Conservation (phyloP, 2,797 vertebrate genomes). For the Brachymystax lenok region DNA sequence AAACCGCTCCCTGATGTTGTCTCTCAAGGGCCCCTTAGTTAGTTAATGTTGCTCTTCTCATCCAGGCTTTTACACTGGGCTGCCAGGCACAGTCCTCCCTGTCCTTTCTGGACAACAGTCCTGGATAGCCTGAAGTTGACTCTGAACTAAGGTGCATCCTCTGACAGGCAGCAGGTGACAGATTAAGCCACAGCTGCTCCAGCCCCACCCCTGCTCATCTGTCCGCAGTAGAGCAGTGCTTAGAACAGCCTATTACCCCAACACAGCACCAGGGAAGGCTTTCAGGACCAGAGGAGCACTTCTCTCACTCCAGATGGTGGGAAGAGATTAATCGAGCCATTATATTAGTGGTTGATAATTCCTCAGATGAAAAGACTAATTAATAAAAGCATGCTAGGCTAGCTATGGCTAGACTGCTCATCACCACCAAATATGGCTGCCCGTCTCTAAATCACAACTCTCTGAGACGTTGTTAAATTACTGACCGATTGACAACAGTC, state of each 20-base stretch:
- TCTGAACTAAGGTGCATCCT: conserved; percentile 41
- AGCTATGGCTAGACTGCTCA: background rate
- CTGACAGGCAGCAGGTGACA: conserved; percentile 79
- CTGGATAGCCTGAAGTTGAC: conserved; percentile 37
- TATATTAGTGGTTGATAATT: conserved; percentile 82
- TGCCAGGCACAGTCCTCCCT: conserved; percentile 13
- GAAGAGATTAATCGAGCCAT: conserved; percentile 82
- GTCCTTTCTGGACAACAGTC: background rate
- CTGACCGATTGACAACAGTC: background rate
- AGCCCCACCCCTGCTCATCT: conserved; percentile 81
- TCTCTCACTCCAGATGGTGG: conserved; percentile 79
- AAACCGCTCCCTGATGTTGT: conserved; percentile 61
- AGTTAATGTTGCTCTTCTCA: conserved; percentile 47
- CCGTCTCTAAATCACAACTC: conserved; percentile 18
- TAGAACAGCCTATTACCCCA: conserved; percentile 82
- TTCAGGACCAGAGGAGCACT: conserved; percentile 77
- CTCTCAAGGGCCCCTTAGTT: conserved; percentile 7
- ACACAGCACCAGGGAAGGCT: conserved; percentile 77
- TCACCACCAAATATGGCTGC: conserved; percentile 38
- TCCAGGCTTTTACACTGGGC: conserved; percentile 5
- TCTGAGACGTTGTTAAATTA: conserved; percentile 18
- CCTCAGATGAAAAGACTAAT: conserved; percentile 83
- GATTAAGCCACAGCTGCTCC: conserved; percentile 72
- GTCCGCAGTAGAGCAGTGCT: conserved; percentile 75
- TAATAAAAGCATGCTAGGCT: conserved; percentile 25